phyloP scores from a whole-genome alignment of 53 echinoderm and acorn worm species.

The Holothuria leucospilota region DNA sequence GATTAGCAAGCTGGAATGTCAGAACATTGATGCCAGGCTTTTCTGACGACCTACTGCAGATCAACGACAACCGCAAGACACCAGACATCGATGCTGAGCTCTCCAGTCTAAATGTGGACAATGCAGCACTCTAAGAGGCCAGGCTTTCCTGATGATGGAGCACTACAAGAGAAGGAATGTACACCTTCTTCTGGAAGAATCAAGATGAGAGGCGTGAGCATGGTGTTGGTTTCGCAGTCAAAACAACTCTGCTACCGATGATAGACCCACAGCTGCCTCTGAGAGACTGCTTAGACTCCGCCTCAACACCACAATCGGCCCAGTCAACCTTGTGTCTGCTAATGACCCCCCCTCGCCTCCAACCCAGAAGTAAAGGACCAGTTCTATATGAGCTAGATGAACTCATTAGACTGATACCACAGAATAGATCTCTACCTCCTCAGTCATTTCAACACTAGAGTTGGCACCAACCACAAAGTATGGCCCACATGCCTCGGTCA shows the following conservation, averaged over 20 bases:
- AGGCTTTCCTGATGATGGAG: no score
- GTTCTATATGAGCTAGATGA: constrained; percentile 36
- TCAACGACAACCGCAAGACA: constrained; percentile 45
- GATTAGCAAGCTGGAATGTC: constrained; percentile 55
- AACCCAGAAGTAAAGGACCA: constrained; percentile 26
- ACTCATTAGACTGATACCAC: background rate
- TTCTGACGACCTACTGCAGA: constrained; percentile 42
- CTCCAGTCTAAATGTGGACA: constrained; percentile 11
- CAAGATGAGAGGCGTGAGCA: no score
- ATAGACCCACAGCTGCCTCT: background rate
- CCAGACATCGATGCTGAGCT: constrained; percentile 48
- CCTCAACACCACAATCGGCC: constrained; percentile 18
- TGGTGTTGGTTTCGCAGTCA: no score
- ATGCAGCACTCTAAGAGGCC: no score
- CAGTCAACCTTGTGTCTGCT: constrained; percentile 8
- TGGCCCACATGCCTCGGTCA: constrained; percentile 58
- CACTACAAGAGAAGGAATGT: no score
- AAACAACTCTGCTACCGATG: no score
- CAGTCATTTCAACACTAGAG: constrained; percentile 31
- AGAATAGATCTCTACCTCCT: no score
- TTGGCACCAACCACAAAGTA: constrained; percentile 21
- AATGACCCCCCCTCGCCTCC: constrained; percentile 29
- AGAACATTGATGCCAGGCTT: constrained; percentile 19
- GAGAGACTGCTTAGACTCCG: constrained; percentile 27
- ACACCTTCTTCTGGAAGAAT: no score